These are phyloP conservation scores for Boloria euphrosyne DNA, from an alignment of 2,888 invertebrate genomes.

Conservation along the genomic window DNA sequence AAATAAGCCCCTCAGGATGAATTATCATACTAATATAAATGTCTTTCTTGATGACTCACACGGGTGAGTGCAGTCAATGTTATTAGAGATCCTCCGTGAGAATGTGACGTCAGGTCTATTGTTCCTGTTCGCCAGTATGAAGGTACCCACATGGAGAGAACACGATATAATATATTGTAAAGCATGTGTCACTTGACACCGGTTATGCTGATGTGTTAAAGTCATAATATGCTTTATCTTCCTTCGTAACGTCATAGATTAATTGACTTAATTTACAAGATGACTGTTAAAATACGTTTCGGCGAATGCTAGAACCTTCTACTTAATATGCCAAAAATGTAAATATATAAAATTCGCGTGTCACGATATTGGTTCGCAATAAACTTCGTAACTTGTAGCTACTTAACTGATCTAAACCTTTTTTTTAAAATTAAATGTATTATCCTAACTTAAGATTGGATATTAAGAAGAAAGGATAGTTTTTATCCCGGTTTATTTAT, in stretches of 20 bases:
- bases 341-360: neutral
- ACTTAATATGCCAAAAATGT: neutral
- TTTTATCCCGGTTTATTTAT: too few relatives aligned
- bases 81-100: constrained; percentile 37
- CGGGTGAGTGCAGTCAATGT: constrained; percentile 25
- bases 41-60: constrained; percentile 35
- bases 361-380: too few relatives aligned
- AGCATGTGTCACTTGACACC: neutral
- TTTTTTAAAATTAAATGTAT: too few relatives aligned
- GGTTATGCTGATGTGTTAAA: neutral
- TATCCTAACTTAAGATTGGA: too few relatives aligned
- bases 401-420: too few relatives aligned
- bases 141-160: too few relatives aligned
- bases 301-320: neutral
- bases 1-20: neutral
- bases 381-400: too few relatives aligned
- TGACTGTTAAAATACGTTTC: neutral
- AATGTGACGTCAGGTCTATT: constrained; percentile 35
- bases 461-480: too few relatives aligned
- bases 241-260: neutral
- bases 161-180: neutral
- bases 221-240: neutral
- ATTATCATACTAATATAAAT: constrained; percentile 20
- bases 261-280: neutral
- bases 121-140: constrained; percentile 22